phyloP scores from a whole-genome alignment of 1,140 invertebrate genomes.

The Drosophila athabasca region DNA sequence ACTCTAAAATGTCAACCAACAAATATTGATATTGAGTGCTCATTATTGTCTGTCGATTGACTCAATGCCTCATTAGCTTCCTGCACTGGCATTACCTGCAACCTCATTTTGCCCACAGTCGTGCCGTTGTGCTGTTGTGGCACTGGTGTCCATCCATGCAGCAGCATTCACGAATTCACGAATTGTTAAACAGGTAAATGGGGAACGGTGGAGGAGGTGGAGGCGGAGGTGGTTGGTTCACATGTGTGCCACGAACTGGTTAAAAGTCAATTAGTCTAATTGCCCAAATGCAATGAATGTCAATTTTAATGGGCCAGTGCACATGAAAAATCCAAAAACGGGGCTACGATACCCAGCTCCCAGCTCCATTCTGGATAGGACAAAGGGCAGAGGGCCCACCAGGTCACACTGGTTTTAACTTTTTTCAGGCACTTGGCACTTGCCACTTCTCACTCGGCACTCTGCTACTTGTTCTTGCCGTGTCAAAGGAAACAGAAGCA shows the following conservation, averaged over 20 bases:
- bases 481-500: constrained; percentile 10
- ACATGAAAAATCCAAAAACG: constrained; percentile 26
- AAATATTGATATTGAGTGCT: too few species aligned
- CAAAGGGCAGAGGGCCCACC: too few species aligned
- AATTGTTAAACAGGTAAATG: neutral
- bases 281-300: constrained; percentile 76
- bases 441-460: too few species aligned
- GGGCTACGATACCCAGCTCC: neutral
- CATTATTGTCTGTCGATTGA: too few species aligned
- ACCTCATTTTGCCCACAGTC: constrained; percentile 15
- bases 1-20: too few species aligned
- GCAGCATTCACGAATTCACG: constrained; percentile 58
- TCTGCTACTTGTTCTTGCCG: constrained; percentile 1
- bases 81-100: too few species aligned
- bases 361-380: neutral
- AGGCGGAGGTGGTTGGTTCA: constrained; percentile 2
- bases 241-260: constrained; percentile 61
- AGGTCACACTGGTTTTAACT: neutral
- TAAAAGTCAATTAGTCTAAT: constrained; percentile 81
- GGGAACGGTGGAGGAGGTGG: neutral
- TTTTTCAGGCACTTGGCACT: constrained; percentile 5
- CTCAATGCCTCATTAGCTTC: too few species aligned
- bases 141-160: constrained; percentile 2
- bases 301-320: constrained; percentile 76
- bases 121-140: constrained; percentile 14